phyloP scores from a whole-genome alignment of 2,888 invertebrate genomes.

The Nomada hirtipes region DNA sequence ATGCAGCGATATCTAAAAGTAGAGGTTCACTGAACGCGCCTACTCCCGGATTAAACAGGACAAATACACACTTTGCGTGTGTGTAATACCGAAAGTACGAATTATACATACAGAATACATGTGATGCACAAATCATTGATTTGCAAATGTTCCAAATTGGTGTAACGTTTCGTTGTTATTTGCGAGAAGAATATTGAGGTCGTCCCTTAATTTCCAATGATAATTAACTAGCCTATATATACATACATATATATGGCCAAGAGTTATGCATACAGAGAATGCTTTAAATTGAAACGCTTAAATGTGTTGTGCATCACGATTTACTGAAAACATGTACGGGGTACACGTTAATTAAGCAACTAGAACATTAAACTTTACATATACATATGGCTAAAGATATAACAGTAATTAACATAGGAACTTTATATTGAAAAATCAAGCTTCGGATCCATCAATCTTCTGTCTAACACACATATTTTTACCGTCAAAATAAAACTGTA shows the following conservation, averaged over 20 bases:
- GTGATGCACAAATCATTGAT: conserved; percentile 39
- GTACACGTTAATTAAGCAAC: conserved; percentile 27
- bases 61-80: conserved; percentile 17
- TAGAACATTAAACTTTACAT: conserved; percentile 20
- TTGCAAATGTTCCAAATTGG: conserved; percentile 17
- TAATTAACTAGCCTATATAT: neutral
- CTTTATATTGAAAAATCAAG: conserved; percentile 17
- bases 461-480: conserved; percentile 8
- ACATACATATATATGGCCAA: neutral
- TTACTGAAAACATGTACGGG: conserved; percentile 32
- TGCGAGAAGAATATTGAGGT: neutral
- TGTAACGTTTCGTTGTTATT: conserved; percentile 1
- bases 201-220: neutral
- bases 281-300: neutral
- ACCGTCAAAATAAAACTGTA: neutral
- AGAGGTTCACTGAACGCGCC: conserved; percentile 48
- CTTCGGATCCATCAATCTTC: conserved; percentile 19
- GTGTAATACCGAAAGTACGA: conserved; percentile 36
- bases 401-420: conserved; percentile 16
- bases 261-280: neutral
- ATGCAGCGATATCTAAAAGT: neutral
- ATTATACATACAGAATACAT: conserved; percentile 17
- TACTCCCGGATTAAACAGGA: conserved; percentile 46
- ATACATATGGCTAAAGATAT: conserved; percentile 24
- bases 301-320: conserved; percentile 39